Evolutionary conservation across 2,888 invertebrate species (phyloP), one percentile per base, ranked within the genome.

Genomic region (Leptura quadrifasciata): DNA sequence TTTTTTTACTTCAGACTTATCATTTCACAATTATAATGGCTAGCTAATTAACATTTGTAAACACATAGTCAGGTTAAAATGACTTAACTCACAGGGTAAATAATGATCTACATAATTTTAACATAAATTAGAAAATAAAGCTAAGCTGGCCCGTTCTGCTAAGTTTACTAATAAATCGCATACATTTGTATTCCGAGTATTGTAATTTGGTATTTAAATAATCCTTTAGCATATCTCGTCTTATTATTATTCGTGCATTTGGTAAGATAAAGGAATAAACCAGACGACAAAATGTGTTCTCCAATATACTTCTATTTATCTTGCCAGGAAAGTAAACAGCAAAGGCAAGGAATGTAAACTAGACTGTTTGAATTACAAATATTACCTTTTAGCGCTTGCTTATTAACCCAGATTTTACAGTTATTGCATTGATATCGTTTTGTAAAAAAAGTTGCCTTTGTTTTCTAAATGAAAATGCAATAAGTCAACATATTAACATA

Each of bases 141-240:
- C 21, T 39, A 65, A 57, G 18, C 65, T 8, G 2, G 15, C 57
- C 18, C 18, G 9, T 73, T 67, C 60, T 39, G 67, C 67, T 67
- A 57, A n/a, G 57, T 72, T 72, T 57, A 65, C 55, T 73, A 65
- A 73, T 67, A 73, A 73, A 73, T 73, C 57, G 58, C 58, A 55
- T 57, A 52, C 21, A 57, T 68, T 55, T 55, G n/a, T 70, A 20
- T 60, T 39, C 69, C 54, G 21, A 52, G 58, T 76, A 78, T 80
- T 72, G 75, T 76, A 79, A 80, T 80, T 80, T 80, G 79, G 73
- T 79, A 79, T 80, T 80, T 79, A 80, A 80, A 80, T 80, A 76
- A 79, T 77, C 77, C 73, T 72, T 75, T 72, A 76, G 76, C 76
- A 71, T 79, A 74, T 78, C 73, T 74, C 71, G 35, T 58, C 76